Conservation (phyloP, 2,888 invertebrate genomes). For the Eupeodes luniger region DNA sequence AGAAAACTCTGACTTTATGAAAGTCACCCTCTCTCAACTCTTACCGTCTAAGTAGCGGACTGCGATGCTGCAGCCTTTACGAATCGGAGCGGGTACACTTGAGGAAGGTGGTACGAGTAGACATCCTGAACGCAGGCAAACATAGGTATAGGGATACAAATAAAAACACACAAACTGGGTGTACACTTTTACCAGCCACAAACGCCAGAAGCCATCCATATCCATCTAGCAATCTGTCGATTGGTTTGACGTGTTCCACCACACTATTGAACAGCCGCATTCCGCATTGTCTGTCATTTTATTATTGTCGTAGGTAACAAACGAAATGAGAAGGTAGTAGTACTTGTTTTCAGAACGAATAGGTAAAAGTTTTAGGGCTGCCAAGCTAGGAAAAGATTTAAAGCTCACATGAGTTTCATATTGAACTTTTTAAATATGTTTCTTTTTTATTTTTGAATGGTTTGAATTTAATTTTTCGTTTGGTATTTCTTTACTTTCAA, state of each 20-base stretch:
- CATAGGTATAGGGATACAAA: not conserved
- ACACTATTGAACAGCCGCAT: slow-evolving; percentile 49
- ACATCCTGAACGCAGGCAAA: slow-evolving; percentile 3
- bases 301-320: slow-evolving; percentile 13
- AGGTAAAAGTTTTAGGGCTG: not conserved
- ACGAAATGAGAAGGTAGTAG: slow-evolving; percentile 22
- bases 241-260: slow-evolving; percentile 49
- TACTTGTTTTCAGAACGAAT: not conserved
- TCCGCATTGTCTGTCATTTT: slow-evolving; percentile 51
- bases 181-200: slow-evolving; percentile 14
- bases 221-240: slow-evolving; percentile 52
- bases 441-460: not conserved
- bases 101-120: slow-evolving; percentile 20
- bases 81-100: slow-evolving; percentile 15
- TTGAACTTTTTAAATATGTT: not conserved
- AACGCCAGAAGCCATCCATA: slow-evolving; percentile 43
- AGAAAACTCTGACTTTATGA: not conserved
- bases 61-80: slow-evolving; percentile 17
- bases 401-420: not conserved
- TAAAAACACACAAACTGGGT: slow-evolving; percentile 14
- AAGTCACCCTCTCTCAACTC: not conserved
- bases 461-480: no score
- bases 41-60: not conserved
- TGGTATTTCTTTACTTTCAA: no score
- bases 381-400: not conserved